phyloP scores from a whole-genome alignment of 2,797 vertebrate species.

The Lagorchestes hirsutus region DNA sequence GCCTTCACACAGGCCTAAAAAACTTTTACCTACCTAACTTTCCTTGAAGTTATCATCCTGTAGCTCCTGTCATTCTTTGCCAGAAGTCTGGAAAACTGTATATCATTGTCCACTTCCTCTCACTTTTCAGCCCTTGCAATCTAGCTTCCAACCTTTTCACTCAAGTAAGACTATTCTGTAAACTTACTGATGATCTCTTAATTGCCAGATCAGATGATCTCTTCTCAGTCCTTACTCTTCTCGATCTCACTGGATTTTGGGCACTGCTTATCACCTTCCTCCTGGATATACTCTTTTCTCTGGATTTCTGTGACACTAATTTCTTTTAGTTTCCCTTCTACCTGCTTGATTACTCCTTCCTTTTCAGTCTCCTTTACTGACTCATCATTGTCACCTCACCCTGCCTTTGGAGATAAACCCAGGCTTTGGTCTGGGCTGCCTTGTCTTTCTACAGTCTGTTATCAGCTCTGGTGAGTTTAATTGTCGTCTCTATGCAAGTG shows the following conservation, averaged over 20 bases:
- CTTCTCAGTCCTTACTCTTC: not conserved
- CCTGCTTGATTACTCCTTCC: not conserved
- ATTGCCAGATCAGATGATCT: not conserved
- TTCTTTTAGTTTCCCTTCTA: not conserved
- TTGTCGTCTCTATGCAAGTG: not conserved
- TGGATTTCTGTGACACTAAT: not conserved
- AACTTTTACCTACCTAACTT: no score
- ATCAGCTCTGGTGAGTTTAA: not conserved
- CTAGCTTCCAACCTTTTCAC: not conserved
- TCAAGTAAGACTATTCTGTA: not conserved
- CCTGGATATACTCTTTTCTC: not conserved
- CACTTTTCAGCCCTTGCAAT: no score
- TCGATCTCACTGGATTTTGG: not conserved
- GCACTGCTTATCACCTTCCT: not conserved
- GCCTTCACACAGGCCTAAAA: no score
- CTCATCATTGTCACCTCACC: not conserved
- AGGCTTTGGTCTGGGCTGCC: not conserved
- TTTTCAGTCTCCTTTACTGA: not conserved
- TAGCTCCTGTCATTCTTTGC: no score
- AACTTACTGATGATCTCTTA: not conserved
- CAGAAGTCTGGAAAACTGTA: no score
- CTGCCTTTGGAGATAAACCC: not conserved
- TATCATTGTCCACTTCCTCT: no score
- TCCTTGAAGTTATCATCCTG: no score
- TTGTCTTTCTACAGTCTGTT: not conserved